Conservation (phyloP, 2,113 vertebrate species). For the Channa maculata region DNA sequence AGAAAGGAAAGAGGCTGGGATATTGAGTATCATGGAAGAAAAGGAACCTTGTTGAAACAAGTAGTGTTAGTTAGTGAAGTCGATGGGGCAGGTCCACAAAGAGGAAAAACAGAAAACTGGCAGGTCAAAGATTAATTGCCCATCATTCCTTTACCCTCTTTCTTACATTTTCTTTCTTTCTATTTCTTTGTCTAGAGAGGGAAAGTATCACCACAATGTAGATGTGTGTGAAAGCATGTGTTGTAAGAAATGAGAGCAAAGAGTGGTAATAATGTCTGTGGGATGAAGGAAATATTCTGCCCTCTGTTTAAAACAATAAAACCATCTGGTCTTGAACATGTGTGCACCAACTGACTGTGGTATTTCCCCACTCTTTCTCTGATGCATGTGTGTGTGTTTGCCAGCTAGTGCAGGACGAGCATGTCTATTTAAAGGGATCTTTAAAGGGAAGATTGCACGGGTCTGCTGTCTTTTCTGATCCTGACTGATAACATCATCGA, state of each 20-base stretch:
- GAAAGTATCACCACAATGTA: conserved; percentile 55
- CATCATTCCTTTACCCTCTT: conserved; percentile 33
- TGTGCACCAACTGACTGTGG: conserved; percentile 66
- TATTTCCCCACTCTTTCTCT: conserved; percentile 68
- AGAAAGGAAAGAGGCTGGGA: conserved; percentile 57
- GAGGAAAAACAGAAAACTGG: conserved; percentile 31
- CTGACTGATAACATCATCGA: conserved; percentile 49
- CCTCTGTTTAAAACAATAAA: conserved; percentile 51
- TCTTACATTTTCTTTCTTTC: conserved; percentile 46
- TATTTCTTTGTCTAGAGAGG: conserved; percentile 69
- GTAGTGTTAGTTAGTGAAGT: conserved; percentile 42
- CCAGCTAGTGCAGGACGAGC: conserved; percentile 57
- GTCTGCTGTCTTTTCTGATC: conserved; percentile 64
- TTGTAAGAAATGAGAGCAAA: conserved; percentile 27
- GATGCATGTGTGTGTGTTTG: conserved; percentile 63
- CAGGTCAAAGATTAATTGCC: conserved; percentile 51
- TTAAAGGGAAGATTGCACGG: conserved; percentile 35
- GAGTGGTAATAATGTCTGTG: conserved; percentile 35
- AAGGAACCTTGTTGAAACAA: conserved; percentile 55
- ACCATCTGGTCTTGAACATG: conserved; percentile 58
- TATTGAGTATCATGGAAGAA: conserved; percentile 60
- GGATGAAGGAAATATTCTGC: conserved; percentile 30
- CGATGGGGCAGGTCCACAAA: conserved; percentile 41
- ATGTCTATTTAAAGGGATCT: conserved; percentile 74
- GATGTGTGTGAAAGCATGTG: conserved; percentile 49